Evolutionary conservation across 2,113 vertebrate genomes (phyloP).

Genomic region (Sprattus sprattus): DNA sequence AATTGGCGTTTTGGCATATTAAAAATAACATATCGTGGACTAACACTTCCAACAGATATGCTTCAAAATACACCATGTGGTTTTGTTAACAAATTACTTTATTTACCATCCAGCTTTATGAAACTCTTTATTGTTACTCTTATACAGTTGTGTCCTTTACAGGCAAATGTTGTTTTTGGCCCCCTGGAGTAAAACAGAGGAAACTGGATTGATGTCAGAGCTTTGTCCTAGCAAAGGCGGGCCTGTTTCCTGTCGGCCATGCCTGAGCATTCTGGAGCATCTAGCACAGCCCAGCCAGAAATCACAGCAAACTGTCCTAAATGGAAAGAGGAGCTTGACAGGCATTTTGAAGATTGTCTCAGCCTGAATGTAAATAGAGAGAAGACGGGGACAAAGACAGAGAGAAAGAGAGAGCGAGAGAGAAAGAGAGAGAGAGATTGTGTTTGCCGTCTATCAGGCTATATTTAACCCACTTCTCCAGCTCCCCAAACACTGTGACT

Average conservation of each 20-base stretch:
- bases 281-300: slow-evolving; percentile 62
- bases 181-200: slow-evolving; percentile 42
- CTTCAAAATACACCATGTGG: neutral
- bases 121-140: neutral
- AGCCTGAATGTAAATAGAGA: slow-evolving; percentile 14
- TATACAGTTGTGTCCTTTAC: neutral
- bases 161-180: slow-evolving; percentile 30
- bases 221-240: slow-evolving; percentile 40
- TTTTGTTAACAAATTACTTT: neutral
- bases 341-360: neutral
- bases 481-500: neutral
- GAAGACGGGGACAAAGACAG: neutral
- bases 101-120: neutral
- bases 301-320: slow-evolving; percentile 67
- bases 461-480: neutral
- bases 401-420: neutral
- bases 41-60: neutral
- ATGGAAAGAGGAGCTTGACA: neutral
- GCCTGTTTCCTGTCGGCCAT: slow-evolving; percentile 36
- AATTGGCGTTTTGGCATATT: neutral
- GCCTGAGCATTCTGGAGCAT: slow-evolving; percentile 22
- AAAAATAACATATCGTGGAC: neutral
- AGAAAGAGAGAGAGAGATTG: neutral
- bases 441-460: neutral
- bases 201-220: slow-evolving; percentile 38